A percentile compares a stretch with the other conserved stretches of the same genome.
Conservation (phyloP, 2,888 invertebrate genomes). For the Lepidocyrtoides sp. region DNA sequence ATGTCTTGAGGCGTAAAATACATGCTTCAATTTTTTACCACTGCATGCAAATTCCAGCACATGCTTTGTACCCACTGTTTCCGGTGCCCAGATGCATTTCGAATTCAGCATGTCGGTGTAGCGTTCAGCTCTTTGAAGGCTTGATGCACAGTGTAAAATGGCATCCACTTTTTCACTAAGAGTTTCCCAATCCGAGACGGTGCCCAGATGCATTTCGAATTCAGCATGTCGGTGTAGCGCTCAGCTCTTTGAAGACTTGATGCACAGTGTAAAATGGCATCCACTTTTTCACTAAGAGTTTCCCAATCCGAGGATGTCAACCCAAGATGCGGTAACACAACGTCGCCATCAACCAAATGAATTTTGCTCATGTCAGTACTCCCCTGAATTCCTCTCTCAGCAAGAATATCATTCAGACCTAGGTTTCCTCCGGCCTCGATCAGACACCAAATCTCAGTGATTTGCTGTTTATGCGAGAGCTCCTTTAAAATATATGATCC, state of each 20-base stretch:
- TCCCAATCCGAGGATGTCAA: too few relatives aligned
- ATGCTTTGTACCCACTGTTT: background rate
- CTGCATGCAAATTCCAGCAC: background rate
- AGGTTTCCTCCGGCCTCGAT: background rate
- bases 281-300: too few relatives aligned
- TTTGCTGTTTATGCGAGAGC: background rate
- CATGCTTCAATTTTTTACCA: conserved; percentile 36
- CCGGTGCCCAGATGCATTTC: too few relatives aligned
- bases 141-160: conserved; percentile 33
- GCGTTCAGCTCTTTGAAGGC: background rate
- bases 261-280: conserved; percentile 41
- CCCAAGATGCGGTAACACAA: too few relatives aligned
- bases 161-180: conserved; percentile 29
- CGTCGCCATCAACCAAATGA: background rate
- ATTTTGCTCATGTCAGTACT: background rate
- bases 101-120: conserved; percentile 18
- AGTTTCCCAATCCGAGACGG: too few relatives aligned
- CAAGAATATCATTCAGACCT: background rate
- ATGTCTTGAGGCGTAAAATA: background rate
- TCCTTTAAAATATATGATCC: conserved; percentile 53
- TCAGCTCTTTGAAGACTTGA: conserved; percentile 2
- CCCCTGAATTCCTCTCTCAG: background rate
- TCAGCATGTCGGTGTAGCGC: conserved; percentile 12
- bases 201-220: too few relatives aligned
- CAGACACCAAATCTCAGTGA: conserved; percentile 59